These are phyloP conservation scores for Odontophorus gujanensis DNA, from an alignment of 2,113 vertebrate genomes.

Conservation along the genomic window DNA sequence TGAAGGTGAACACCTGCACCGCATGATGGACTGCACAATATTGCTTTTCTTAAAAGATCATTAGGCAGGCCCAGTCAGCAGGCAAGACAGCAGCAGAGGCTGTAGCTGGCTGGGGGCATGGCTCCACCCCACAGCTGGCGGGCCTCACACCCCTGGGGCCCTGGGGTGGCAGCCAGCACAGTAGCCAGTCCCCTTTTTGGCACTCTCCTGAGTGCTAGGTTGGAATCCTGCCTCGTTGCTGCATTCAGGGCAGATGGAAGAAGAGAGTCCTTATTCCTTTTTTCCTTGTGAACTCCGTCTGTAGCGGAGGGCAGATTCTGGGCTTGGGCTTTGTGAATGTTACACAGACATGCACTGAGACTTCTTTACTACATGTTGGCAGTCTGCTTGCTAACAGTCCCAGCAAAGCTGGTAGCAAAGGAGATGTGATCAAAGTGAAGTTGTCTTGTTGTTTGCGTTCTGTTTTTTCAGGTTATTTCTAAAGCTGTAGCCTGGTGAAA, in stretches of 20 bases:
- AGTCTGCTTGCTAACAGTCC: neutral
- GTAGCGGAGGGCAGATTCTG: neutral
- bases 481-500: neutral
- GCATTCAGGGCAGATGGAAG: conserved; percentile 64
- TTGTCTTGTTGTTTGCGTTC: neutral
- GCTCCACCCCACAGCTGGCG: conserved; percentile 68
- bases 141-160: conserved; percentile 64
- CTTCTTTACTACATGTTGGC: neutral
- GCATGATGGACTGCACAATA: neutral
- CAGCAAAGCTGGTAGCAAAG: conserved; percentile 1
- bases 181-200: conserved; percentile 74
- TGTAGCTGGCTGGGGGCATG: conserved; percentile 67
- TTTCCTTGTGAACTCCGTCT: neutral
- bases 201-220: conserved; percentile 63
- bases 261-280: conserved; percentile 62
- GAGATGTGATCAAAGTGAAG: conserved; percentile 12
- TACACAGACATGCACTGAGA: neutral
- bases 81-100: conserved; percentile 55
- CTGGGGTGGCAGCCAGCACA: conserved; percentile 68
- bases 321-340: neutral
- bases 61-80: neutral
- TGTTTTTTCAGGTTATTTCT: conserved; percentile 1
- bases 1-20: conserved; percentile 58
- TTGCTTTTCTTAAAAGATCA: neutral
- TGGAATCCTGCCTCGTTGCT: conserved; percentile 65